Percentiles rank a stretch among this genome's conserved stretches.
Evolutionary conservation across 2,888 invertebrate species (phyloP).

Genomic region (Dione juno): DNA sequence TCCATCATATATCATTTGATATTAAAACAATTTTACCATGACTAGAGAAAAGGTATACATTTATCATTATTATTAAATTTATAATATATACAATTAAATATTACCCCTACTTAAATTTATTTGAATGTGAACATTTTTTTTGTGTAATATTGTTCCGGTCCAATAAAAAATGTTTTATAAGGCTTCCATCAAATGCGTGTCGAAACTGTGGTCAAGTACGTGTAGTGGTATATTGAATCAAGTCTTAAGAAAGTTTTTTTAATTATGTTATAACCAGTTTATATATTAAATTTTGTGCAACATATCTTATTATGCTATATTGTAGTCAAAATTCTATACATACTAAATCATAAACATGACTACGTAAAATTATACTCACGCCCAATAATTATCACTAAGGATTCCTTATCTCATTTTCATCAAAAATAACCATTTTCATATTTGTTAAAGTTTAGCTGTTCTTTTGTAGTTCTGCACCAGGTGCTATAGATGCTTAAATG

Average conservation of each 20-base stretch:
- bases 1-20: no score
- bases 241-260: constrained; percentile 14
- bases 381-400: no score
- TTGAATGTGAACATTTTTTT: neutral
- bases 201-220: constrained; percentile 21
- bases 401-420: no score
- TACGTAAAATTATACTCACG: no score
- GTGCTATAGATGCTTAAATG: no score
- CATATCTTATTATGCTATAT: neutral
- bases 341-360: no score
- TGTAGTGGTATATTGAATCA: constrained; percentile 11
- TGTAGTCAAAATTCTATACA: neutral
- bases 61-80: no score
- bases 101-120: neutral
- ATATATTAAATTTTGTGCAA: neutral
- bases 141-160: constrained; percentile 15
- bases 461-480: no score
- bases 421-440: no score
- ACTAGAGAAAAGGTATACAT: no score
- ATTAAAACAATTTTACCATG: no score
- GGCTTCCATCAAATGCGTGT: constrained; percentile 10
- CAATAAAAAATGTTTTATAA: constrained; percentile 17
- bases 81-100: neutral
- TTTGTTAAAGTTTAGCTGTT: no score
- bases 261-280: constrained; percentile 5